These are phyloP conservation scores for Eristalis pertinax DNA, from an alignment of 2,888 invertebrate species.

Conservation along the genomic window DNA sequence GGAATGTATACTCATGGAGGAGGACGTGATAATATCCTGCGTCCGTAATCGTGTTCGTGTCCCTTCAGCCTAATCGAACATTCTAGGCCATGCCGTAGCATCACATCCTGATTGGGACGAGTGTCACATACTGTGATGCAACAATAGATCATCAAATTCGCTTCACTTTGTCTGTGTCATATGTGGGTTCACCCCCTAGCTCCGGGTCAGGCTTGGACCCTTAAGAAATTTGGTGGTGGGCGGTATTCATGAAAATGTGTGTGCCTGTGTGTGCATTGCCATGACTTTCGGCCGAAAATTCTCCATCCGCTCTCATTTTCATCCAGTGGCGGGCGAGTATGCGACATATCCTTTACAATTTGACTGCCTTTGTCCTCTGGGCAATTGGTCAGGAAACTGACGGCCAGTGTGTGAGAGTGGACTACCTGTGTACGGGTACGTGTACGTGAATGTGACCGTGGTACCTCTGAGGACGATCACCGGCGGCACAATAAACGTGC, in stretches of 20 bases:
- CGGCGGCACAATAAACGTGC: conserved; percentile 50
- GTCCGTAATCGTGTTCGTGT: conserved; percentile 19
- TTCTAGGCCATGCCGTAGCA: conserved; percentile 64
- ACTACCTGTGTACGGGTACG: conserved; percentile 12
- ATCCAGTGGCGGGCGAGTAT: conserved; percentile 12
- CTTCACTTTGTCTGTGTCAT: conserved; percentile 73
- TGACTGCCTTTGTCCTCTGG: conserved; percentile 59
- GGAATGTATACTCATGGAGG: conserved; percentile 44
- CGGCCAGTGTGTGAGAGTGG: conserved; percentile 28
- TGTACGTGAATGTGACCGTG: conserved; percentile 37
- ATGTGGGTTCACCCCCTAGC: background rate
- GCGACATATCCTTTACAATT: conserved; percentile 69
- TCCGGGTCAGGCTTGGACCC: conserved; percentile 13
- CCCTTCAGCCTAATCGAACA: conserved; percentile 62
- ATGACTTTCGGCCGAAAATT: conserved; percentile 38
- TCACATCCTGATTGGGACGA: conserved; percentile 71
- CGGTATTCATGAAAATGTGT: background rate
- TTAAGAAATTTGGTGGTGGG: conserved; percentile 45
- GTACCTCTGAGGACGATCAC: conserved; percentile 26
- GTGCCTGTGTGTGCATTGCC: conserved; percentile 15
- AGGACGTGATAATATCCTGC: conserved; percentile 51
- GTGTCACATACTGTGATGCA: conserved; percentile 74
- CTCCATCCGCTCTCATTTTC: conserved; percentile 60
- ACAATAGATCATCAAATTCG: conserved; percentile 82
- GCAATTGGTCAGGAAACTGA: conserved; percentile 67